Conservation (phyloP, 64 coral and sea anemone genomes). For the Actinia tenebrosa region DNA sequence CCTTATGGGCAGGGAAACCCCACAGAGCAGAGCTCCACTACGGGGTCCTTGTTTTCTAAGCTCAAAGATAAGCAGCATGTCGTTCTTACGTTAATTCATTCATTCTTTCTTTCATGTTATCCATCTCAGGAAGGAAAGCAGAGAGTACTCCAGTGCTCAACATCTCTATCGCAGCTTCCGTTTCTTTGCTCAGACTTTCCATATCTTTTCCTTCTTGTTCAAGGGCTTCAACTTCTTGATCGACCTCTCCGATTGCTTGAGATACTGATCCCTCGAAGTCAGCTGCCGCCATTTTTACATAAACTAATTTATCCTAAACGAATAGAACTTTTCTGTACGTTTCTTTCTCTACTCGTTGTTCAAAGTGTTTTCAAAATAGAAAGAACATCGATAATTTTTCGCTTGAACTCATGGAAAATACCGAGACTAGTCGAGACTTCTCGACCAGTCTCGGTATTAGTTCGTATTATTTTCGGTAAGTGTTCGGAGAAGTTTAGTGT, state of each 20-base stretch:
- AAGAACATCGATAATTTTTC: neutral
- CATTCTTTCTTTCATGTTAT: conserved; percentile 54
- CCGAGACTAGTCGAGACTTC: neutral
- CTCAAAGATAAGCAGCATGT: neutral
- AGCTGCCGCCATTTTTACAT: neutral
- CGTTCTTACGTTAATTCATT: conserved; percentile 71
- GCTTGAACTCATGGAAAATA: neutral
- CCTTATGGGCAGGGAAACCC: no score
- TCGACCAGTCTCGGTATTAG: neutral
- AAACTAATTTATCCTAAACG: neutral
- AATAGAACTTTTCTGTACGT: neutral
- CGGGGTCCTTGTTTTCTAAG: no score
- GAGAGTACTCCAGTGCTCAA: conserved; percentile 63
- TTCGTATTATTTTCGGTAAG: neutral
- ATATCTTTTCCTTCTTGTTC: neutral
- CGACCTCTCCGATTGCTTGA: neutral
- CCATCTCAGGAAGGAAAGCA: conserved; percentile 67
- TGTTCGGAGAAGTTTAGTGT: neutral
- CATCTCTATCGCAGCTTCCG: conserved; percentile 50
- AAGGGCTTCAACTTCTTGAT: neutral
- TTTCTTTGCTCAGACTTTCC: neutral
- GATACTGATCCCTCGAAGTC: neutral
- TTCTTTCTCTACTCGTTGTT: neutral
- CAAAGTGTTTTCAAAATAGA: neutral
- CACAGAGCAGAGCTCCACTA: no score